phyloP scores from a whole-genome alignment of 2,113 vertebrate genomes.

The Myrmophylax atrothorax region DNA sequence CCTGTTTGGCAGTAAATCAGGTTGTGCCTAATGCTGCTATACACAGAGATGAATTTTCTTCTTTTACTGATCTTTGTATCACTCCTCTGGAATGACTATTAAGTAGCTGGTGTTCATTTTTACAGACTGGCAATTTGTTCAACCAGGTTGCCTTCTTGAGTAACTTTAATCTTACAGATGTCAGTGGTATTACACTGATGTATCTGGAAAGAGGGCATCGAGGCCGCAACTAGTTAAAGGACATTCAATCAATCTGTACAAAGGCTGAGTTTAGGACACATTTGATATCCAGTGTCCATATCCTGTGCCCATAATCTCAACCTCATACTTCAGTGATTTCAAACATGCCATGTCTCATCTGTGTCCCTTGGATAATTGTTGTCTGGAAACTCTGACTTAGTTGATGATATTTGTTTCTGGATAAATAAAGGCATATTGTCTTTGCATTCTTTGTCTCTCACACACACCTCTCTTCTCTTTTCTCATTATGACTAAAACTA shows the following conservation, averaged over 20 bases:
- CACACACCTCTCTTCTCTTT: neutral
- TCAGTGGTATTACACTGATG: neutral
- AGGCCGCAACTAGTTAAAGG: neutral
- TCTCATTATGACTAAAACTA: neutral
- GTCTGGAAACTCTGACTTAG: slow-evolving; percentile 34
- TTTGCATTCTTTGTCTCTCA: neutral
- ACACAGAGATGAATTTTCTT: neutral
- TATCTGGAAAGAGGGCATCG: neutral
- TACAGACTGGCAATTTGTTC: neutral
- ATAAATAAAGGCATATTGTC: neutral
- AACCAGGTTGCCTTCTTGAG: neutral
- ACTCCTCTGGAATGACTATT: neutral
- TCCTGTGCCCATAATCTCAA: neutral
- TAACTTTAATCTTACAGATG: neutral
- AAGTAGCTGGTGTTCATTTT: neutral
- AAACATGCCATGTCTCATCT: neutral
- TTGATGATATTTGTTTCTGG: neutral
- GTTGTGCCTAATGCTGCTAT: fast-evolving
- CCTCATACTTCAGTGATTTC: slow-evolving; percentile 21
- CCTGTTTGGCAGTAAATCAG: neutral
- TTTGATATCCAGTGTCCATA: neutral
- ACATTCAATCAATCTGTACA: neutral
- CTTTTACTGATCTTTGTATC: neutral
- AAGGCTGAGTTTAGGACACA: neutral
- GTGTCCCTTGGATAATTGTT: neutral